Evolutionary conservation across 2,888 invertebrate genomes (phyloP).

Genomic region (Rhingia campestris): DNA sequence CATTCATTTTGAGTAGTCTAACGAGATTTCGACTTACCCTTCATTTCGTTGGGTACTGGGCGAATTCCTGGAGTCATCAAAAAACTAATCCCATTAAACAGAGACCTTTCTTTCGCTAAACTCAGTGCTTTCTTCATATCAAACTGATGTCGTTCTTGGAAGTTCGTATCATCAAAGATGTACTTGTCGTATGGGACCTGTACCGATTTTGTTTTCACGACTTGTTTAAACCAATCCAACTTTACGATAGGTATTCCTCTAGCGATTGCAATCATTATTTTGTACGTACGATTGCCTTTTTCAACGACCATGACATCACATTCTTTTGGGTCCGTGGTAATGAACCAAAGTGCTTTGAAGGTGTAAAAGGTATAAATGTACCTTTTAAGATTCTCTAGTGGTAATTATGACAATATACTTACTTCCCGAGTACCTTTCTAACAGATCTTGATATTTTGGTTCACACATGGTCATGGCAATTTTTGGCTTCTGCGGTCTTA

Average conservation of each 20-base stretch:
- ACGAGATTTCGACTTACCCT: slow-evolving; percentile 67
- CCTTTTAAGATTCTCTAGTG: background rate
- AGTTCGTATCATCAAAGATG: slow-evolving; percentile 65
- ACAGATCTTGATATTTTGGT: slow-evolving; percentile 28
- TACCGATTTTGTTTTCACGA: slow-evolving; percentile 51
- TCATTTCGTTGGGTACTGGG: slow-evolving; percentile 76
- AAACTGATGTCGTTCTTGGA: slow-evolving; percentile 77
- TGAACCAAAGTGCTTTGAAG: slow-evolving; percentile 82
- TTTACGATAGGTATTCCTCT: slow-evolving; percentile 85
- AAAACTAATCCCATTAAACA: slow-evolving; percentile 76
- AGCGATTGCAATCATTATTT: slow-evolving; percentile 85
- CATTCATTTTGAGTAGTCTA: too few species aligned
- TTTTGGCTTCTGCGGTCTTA: slow-evolving; percentile 30
- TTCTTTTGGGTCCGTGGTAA: slow-evolving; percentile 83
- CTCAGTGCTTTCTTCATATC: slow-evolving; percentile 75
- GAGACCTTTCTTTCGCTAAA: slow-evolving; percentile 68
- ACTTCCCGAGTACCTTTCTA: slow-evolving; percentile 55
- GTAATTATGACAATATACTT: background rate
- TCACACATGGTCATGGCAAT: slow-evolving; percentile 61
- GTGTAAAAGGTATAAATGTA: background rate
- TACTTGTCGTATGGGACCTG: slow-evolving; percentile 72
- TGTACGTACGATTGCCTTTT: slow-evolving; percentile 84
- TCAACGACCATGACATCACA: slow-evolving; percentile 84
- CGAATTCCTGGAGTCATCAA: slow-evolving; percentile 76
- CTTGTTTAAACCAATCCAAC: slow-evolving; percentile 75